Conservation (phyloP, 2,113 vertebrate species). For the Petrocephalus microphthalmus region DNA sequence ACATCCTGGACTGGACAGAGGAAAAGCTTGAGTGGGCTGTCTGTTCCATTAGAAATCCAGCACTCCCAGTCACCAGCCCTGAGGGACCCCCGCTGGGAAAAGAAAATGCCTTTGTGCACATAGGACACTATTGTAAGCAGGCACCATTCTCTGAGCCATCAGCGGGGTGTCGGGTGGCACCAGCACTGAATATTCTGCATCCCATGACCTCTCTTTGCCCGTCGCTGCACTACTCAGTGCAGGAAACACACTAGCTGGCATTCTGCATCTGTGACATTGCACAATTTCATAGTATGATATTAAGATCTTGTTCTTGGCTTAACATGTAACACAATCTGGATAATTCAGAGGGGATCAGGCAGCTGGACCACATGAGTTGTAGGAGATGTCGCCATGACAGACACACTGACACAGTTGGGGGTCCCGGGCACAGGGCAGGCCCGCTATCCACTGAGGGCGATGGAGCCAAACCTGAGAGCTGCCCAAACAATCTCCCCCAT, state of each 20-base stretch:
- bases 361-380: background rate
- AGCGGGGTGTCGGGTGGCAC: background rate
- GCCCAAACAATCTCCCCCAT: conserved; percentile 48
- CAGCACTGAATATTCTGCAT: background rate
- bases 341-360: background rate
- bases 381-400: background rate
- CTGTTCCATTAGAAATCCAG: conserved; percentile 3
- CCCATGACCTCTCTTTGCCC: background rate
- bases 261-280: background rate
- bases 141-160: background rate
- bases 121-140: background rate
- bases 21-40: background rate
- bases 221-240: background rate
- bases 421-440: background rate
- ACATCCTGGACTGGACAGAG: background rate
- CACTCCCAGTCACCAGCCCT: background rate
- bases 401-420: background rate
- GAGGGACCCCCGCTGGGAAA: background rate
- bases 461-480: conserved; percentile 1
- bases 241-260: background rate
- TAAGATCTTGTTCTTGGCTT: background rate
- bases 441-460: background rate
- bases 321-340: background rate
- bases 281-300: background rate
- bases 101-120: background rate